Conservation (phyloP, 2,797 vertebrate genomes). For the Staurois parvus region DNA sequence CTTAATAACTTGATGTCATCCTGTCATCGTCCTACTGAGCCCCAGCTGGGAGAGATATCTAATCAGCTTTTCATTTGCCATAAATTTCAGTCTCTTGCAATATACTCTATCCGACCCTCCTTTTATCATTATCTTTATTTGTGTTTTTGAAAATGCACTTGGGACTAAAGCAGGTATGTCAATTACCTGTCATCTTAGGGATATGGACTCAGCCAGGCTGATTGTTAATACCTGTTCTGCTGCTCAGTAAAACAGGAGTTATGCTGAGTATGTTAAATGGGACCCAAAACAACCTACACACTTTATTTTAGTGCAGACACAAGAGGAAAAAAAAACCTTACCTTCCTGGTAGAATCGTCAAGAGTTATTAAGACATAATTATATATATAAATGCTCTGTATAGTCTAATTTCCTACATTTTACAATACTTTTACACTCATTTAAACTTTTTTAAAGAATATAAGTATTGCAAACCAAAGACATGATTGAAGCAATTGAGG, state of each 20-base stretch:
- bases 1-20: slow-evolving; percentile 51
- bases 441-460: no score
- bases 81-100: slow-evolving; percentile 49
- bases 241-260: slow-evolving; percentile 8
- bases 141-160: slow-evolving; percentile 55
- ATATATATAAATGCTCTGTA: neutral
- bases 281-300: neutral
- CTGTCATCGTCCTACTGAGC: neutral
- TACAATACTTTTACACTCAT: no score
- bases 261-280: slow-evolving; percentile 20
- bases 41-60: slow-evolving; percentile 45
- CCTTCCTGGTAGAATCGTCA: neutral
- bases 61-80: slow-evolving; percentile 54
- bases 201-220: slow-evolving; percentile 36
- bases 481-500: no score
- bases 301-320: neutral
- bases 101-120: slow-evolving; percentile 48
- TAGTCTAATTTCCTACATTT: no score
- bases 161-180: slow-evolving; percentile 57
- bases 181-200: slow-evolving; percentile 53
- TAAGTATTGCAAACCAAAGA: no score
- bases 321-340: neutral
- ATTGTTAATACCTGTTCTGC: slow-evolving; percentile 32
- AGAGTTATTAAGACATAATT: neutral
- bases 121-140: slow-evolving; percentile 61